phyloP scores from a whole-genome alignment of 2,797 vertebrate species.

The Xenopus petersii region DNA sequence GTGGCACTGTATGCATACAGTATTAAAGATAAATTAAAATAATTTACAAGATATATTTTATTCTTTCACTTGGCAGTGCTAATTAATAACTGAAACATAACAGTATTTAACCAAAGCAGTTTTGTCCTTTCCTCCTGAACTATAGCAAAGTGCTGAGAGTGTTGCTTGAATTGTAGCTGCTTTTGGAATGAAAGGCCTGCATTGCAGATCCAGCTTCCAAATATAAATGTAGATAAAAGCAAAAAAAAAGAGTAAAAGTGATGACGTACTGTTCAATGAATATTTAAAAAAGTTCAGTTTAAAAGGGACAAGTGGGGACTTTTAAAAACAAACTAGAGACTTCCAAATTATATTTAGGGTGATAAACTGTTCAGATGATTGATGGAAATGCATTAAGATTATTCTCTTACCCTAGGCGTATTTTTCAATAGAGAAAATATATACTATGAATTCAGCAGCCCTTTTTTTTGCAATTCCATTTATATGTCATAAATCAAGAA shows the following conservation, averaged over 20 bases:
- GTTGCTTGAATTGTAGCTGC: constrained; percentile 22
- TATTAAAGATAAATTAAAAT: too few relatives aligned
- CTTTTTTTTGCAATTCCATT: constrained; percentile 43
- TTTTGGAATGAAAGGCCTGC: constrained; percentile 21
- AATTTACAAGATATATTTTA: too few relatives aligned
- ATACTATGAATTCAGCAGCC: constrained; percentile 38
- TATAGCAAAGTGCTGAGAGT: constrained; percentile 32
- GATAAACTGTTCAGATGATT: constrained; percentile 46
- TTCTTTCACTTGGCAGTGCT: too few relatives aligned
- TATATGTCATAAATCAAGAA: constrained; percentile 46
- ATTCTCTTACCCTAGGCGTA: constrained; percentile 43
- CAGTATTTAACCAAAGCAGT: neutral
- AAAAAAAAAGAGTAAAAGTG: constrained; percentile 10
- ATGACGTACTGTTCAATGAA: constrained; percentile 35
- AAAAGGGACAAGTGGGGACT: constrained; percentile 29
- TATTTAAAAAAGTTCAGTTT: constrained; percentile 35
- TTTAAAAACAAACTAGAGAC: constrained; percentile 39
- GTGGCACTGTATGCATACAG: too few relatives aligned
- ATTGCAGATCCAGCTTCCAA: constrained; percentile 33
- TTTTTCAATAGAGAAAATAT: constrained; percentile 43
- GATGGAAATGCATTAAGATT: constrained; percentile 45
- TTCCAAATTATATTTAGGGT: constrained; percentile 46
- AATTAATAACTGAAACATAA: too few relatives aligned
- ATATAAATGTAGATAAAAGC: constrained; percentile 31
- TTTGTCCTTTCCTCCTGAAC: constrained; percentile 3